A percentile compares a stretch with the other conserved stretches of the same genome.
These are phyloP conservation scores for Microcebus griseorufus DNA, from an alignment of 2,113 vertebrate species.

Conservation along the genomic window DNA sequence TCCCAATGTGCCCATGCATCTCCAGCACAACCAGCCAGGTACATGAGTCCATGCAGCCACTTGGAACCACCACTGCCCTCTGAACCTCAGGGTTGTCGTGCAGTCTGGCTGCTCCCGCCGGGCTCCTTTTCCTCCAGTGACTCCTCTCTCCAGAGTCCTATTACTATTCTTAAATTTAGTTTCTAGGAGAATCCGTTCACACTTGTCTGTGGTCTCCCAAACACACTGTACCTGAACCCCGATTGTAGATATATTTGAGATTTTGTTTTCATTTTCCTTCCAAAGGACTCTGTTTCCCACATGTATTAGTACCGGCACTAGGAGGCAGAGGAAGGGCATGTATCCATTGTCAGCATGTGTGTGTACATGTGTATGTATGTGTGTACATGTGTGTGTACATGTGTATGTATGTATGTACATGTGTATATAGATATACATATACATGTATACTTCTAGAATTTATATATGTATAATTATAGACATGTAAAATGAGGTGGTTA, in stretches of 20 bases:
- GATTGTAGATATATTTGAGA: neutral
- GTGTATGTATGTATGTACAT: neutral
- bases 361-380: neutral
- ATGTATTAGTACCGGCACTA: neutral
- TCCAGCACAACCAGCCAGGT: neutral
- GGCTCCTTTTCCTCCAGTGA: neutral
- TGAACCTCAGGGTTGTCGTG: neutral
- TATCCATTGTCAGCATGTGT: accelerated
- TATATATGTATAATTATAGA: neutral
- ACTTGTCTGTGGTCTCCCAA: neutral
- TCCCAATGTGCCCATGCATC: neutral
- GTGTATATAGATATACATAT: neutral
- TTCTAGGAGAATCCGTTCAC: neutral
- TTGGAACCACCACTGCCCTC: neutral
- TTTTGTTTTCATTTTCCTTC: neutral
- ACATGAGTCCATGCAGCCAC: neutral
- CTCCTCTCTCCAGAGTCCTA: neutral
- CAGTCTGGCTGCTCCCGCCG: neutral
- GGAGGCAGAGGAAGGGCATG: neutral
- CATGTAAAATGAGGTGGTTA: neutral
- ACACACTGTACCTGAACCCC: neutral
- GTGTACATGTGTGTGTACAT: neutral
- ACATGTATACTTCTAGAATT: neutral
- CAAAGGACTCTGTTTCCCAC: neutral
- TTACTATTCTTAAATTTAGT: neutral